A percentile compares a stretch with the other conserved stretches of the same genome.
phyloP scores from a whole-genome alignment of 1,140 invertebrate species.

The Tetranychus cinnabarinus region DNA sequence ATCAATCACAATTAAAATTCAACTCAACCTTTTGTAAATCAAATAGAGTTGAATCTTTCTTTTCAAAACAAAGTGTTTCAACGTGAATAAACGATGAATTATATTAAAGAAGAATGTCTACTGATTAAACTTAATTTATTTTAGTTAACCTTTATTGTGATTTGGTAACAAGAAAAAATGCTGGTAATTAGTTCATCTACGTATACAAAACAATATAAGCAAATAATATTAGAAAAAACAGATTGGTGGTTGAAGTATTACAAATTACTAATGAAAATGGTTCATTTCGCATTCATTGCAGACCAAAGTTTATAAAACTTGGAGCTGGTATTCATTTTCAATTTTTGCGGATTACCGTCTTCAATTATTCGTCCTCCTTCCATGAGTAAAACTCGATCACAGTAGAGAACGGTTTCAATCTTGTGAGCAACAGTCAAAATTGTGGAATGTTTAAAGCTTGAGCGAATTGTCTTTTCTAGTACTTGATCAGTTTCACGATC shows the following conservation, averaged over 20 bases:
- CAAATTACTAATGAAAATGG: neutral
- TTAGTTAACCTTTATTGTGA: neutral
- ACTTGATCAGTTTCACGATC: conserved; percentile 38
- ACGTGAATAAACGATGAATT: no score
- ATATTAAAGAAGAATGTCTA: no score
- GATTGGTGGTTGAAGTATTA: neutral
- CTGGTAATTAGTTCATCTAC: neutral
- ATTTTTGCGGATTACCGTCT: conserved; percentile 55
- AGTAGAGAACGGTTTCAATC: conserved; percentile 20
- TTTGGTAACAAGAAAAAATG: neutral
- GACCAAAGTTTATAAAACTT: neutral
- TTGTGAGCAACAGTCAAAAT: conserved; percentile 22
- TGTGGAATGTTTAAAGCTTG: neutral
- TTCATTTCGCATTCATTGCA: neutral
- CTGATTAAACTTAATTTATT: no score
- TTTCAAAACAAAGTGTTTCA: no score
- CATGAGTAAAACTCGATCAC: conserved; percentile 11
- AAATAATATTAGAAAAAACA: neutral
- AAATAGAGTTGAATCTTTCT: no score
- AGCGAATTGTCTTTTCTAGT: conserved; percentile 19
- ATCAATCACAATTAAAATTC: no score
- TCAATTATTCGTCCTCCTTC: conserved; percentile 45
- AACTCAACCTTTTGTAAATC: no score
- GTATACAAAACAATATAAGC: neutral
- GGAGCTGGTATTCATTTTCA: conserved; percentile 18